These are phyloP conservation scores for Diaperis boleti DNA, from an alignment of 2,888 invertebrate genomes.

Conservation along the genomic window DNA sequence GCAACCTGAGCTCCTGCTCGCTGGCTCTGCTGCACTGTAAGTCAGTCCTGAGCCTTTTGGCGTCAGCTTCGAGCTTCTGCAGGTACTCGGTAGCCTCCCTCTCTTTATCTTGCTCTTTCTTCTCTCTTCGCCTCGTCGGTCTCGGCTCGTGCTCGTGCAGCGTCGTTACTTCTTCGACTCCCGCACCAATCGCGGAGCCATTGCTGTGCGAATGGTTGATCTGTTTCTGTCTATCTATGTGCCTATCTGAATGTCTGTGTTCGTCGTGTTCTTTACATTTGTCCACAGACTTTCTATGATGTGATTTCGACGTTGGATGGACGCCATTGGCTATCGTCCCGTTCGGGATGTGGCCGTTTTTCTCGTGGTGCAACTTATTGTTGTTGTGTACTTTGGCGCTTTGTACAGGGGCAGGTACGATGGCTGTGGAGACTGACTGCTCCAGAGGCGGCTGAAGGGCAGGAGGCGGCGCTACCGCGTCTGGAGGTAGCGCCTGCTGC, in stretches of 20 bases:
- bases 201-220: constrained; percentile 60
- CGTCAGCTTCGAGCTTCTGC: constrained; percentile 77
- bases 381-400: constrained; percentile 50
- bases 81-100: constrained; percentile 67
- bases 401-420: constrained; percentile 53
- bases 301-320: constrained; percentile 64
- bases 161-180: constrained; percentile 48
- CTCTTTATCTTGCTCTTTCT: constrained; percentile 66
- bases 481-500: constrained; percentile 88
- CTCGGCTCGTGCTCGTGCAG: constrained; percentile 27
- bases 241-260: constrained; percentile 53
- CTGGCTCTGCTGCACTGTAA: constrained; percentile 77
- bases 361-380: constrained; percentile 55
- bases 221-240: constrained; percentile 50
- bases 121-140: constrained; percentile 58
- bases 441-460: constrained; percentile 40
- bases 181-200: constrained; percentile 57
- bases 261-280: constrained; percentile 57
- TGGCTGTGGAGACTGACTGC: constrained; percentile 45
- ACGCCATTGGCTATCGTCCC: constrained; percentile 61
- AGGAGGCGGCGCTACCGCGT: constrained; percentile 63
- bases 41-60: constrained; percentile 80
- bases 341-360: constrained; percentile 64
- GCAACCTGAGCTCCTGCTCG: constrained; percentile 80
- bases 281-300: constrained; percentile 68